These are phyloP conservation scores for Ips nitidus DNA, from an alignment of 1,140 invertebrate species.

Conservation along the genomic window DNA sequence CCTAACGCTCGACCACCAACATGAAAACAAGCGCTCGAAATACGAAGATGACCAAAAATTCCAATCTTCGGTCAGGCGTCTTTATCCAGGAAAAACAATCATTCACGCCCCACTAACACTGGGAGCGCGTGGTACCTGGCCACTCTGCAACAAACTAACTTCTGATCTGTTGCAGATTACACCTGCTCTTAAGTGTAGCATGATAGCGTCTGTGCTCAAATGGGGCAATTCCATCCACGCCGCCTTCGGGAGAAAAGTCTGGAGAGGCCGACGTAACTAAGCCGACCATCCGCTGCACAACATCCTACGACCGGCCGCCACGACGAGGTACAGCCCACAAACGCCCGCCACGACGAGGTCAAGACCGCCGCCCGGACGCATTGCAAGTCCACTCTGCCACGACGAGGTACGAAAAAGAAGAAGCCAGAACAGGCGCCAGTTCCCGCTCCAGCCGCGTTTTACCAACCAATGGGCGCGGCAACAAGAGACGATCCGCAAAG, in stretches of 20 bases:
- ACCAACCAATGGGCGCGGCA: too few relatives aligned
- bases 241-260: not conserved
- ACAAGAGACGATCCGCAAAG: too few relatives aligned
- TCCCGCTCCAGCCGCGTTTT: too few relatives aligned
- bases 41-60: not conserved
- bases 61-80: not conserved
- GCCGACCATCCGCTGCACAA: too few relatives aligned
- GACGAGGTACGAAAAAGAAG: too few relatives aligned
- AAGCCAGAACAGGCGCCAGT: too few relatives aligned
- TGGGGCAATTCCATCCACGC: not conserved
- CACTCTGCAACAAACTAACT: constrained; percentile 1
- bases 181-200: not conserved
- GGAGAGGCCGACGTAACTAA: not conserved
- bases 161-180: not conserved
- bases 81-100: not conserved
- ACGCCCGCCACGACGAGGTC: too few relatives aligned
- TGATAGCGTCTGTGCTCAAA: not conserved
- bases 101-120: not conserved
- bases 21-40: not conserved
- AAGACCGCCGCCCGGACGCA: too few relatives aligned
- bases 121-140: not conserved
- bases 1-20: not conserved
- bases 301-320: too few relatives aligned
- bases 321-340: too few relatives aligned
- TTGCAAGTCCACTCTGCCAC: too few relatives aligned